Evolutionary conservation across 1,140 invertebrate species (phyloP).

Genomic region (Drosophila biarmipes): DNA sequence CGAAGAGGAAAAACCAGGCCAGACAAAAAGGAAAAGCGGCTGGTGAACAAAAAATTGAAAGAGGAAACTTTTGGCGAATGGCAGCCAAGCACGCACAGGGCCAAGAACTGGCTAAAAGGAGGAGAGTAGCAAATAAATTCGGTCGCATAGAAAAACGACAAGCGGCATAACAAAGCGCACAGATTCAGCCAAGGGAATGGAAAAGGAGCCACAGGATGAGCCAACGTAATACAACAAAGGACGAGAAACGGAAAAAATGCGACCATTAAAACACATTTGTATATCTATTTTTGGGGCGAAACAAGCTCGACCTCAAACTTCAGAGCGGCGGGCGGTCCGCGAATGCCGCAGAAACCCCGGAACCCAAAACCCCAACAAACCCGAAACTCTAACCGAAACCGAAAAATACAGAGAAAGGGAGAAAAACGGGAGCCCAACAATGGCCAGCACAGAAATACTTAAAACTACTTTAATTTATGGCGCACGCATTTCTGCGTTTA

Average conservation of each 20-base stretch:
- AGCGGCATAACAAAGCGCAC: slow-evolving; percentile 79
- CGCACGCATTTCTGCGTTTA: slow-evolving; percentile 78
- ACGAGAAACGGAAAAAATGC: slow-evolving; percentile 60
- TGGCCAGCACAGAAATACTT: slow-evolving; percentile 52
- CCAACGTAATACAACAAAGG: slow-evolving; percentile 47
- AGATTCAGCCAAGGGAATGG: slow-evolving; percentile 54
- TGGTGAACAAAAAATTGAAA: slow-evolving; percentile 4
- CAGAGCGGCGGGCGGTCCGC: slow-evolving; percentile 45
- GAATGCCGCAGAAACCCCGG: slow-evolving; percentile 33
- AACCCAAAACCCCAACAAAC: slow-evolving; percentile 23
- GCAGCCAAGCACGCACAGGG: slow-evolving; percentile 72
- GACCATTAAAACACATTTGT: slow-evolving; percentile 82
- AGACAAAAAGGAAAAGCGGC: slow-evolving; percentile 32
- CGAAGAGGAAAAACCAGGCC: slow-evolving; percentile 12
- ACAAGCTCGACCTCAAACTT: slow-evolving; percentile 52
- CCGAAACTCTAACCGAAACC: slow-evolving; percentile 18
- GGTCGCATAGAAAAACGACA: slow-evolving; percentile 81
- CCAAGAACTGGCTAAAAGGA: slow-evolving; percentile 14
- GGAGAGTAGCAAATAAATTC: slow-evolving; percentile 71
- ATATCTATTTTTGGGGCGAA: slow-evolving; percentile 80
- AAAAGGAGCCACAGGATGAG: slow-evolving; percentile 21
- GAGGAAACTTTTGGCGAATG: slow-evolving; percentile 75
- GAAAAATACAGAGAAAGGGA: slow-evolving; percentile 29
- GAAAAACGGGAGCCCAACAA: slow-evolving; percentile 10
- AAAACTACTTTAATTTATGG: slow-evolving; percentile 82